Base-by-base conservation (phyloP, 1,140 invertebrate genomes). In the Maniola jurtina region DNA sequence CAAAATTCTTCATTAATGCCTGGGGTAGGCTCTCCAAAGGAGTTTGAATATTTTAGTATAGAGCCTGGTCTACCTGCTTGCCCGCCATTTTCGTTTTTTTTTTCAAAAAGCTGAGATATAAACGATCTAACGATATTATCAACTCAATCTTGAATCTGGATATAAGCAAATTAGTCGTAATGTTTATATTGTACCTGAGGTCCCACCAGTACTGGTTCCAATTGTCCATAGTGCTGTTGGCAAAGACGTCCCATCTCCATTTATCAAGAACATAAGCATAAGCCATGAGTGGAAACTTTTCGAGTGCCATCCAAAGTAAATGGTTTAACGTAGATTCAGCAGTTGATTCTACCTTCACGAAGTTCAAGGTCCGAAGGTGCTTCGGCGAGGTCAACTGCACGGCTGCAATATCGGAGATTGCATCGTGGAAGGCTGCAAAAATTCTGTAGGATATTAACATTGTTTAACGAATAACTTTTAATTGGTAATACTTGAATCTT, bases 391-490 rank as follows among this genome's bases (percentile, higher is more conserved):
- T 89, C 13, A 94, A 91, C 35, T 93, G 94, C 13, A 95, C 75
- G 3, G 94, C 92, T 36, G 95, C 90, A 2, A 94, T 92, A 77
- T 95, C 94, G 13, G 94, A 94, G 47, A 95, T 91, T 16, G 94
- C 95, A 80, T 95, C 94, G 80, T 95, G 94, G 75, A 95, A 95
- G 47, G 93, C 93, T 92, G 73, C 34, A 64, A 85, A n/a, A 33
- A 50, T 77, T 64, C 54, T 67, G 16, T 6, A 25, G 48, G 48
- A 45, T 42, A 58, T 60, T 47, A 25, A 4, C 4, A 45, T 47
- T 45, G 6, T 60, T 45, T n/a, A 5, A 14, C 11, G 25, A 45
- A 47, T 5, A 59, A 54, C 45, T 48, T 15, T 25, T 9, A 38
- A 9, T 38, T 38, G 38, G 7, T 11, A 9, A 38, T 38, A 1